Percentiles rank a stretch among this genome's conserved stretches.
Evolutionary conservation across 2,113 vertebrate genomes (phyloP).

Genomic region (Sceloporus undulatus): DNA sequence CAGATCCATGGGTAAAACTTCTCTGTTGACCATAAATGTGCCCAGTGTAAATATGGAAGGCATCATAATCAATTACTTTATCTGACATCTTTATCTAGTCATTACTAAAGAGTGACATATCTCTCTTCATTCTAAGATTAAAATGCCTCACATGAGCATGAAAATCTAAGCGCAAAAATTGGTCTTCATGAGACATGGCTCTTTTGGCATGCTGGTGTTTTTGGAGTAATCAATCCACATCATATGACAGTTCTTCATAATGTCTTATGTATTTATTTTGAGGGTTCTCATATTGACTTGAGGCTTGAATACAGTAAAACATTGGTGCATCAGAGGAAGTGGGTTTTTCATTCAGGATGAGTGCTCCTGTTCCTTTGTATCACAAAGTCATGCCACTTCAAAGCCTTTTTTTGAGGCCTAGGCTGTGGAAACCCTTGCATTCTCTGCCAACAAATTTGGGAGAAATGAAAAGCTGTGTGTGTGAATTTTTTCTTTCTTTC

Average conservation of each 20-base stretch:
- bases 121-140: constrained; percentile 94
- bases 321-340: neutral
- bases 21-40: constrained; percentile 93
- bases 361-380: too few species aligned
- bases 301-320: constrained; percentile 62
- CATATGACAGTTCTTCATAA: constrained; percentile 95
- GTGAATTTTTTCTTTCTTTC: too few species aligned
- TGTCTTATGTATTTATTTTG: constrained; percentile 93
- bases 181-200: constrained; percentile 88
- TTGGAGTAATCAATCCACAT: constrained; percentile 89
- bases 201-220: constrained; percentile 98
- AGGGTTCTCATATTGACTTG: constrained; percentile 91
- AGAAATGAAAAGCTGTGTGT: too few species aligned
- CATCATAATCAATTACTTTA: constrained; percentile 85
- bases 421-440: too few species aligned
- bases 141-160: constrained; percentile 97
- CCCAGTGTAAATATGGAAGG: constrained; percentile 97
- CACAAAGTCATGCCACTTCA: too few species aligned
- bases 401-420: too few species aligned
- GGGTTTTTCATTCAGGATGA: too few species aligned
- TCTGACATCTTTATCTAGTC: constrained; percentile 91
- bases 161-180: constrained; percentile 89
- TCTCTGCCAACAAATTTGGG: too few species aligned
- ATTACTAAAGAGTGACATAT: constrained; percentile 89
- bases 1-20: constrained; percentile 91